These are phyloP conservation scores for Pollenia amentaria DNA, from an alignment of 2,888 invertebrate genomes.

Conservation along the genomic window DNA sequence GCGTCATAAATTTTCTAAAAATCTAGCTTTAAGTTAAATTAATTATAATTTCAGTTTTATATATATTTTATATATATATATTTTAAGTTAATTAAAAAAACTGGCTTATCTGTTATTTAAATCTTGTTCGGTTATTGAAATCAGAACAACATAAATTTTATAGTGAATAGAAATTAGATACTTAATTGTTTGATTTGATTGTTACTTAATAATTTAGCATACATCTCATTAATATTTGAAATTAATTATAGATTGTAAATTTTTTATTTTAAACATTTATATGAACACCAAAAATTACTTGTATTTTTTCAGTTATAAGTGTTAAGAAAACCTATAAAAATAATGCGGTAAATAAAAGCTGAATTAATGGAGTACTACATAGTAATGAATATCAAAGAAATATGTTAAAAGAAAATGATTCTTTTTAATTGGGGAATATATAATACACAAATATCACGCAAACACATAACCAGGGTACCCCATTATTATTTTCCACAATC, in stretches of 20 bases:
- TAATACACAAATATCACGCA: no score
- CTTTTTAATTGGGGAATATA: no score
- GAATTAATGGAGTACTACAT: no score
- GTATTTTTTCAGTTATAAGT: background rate
- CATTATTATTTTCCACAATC: no score
- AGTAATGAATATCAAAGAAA: no score
- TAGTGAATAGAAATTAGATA: conserved; percentile 57
- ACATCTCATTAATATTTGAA: conserved; percentile 47
- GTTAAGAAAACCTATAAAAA: background rate
- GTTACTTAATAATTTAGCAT: conserved; percentile 38
- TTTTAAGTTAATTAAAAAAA: background rate
- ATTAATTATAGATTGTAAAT: conserved; percentile 44
- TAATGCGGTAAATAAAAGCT: no score
- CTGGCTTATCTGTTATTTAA: conserved; percentile 22
- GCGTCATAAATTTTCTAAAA: no score
- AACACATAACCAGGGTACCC: no score
- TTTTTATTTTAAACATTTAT: background rate
- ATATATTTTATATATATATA: background rate
- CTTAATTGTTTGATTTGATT: conserved; percentile 44
- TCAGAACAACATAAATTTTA: conserved; percentile 37
- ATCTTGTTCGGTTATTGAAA: conserved; percentile 53
- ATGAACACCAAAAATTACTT: background rate
- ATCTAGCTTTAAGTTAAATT: no score
- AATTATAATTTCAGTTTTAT: no score
- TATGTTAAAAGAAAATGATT: no score